Evolutionary conservation across 2,888 invertebrate species (phyloP), one percentile per base, ranked within the genome.

Genomic region (Hybos culiciformis): DNA sequence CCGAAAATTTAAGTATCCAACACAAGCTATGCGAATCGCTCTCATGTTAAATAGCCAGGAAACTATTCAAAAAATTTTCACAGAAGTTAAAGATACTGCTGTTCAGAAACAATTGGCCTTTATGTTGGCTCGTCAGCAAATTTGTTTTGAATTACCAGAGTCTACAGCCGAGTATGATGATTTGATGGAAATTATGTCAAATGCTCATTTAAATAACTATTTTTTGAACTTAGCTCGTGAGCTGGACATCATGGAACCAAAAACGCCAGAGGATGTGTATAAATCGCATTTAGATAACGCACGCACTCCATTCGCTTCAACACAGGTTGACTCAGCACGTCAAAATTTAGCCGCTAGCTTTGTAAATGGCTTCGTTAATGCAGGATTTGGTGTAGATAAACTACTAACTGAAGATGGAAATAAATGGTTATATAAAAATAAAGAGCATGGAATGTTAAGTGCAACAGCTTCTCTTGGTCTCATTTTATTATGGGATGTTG

Each of bases 171-270:
- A 77, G 48, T 60, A 86, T 56, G 83, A 87, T 56, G 82, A 91
- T 54, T 67, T 93, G 12, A 74, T 77, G 50, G 91, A 90, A 55
- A 92, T 98, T 50, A 83, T 97, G 70, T 85, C 90, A 3, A 99
- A 98, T 68, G 80, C 86, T 2, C 84, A 93, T 56, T 74, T 98
- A 48, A 96, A 88, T 63, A 83, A 85, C 52, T 85, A 94, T 61
- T 99, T 96, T 65, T 70, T 91, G 24, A 87, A 85, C 54, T 71
- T 99, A 49, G 97, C 83, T 4, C 77, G 96, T 65, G 98, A 98
- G 80, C 74, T 98, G 55, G 98, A 99, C 63, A 94, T 98, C 51
- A 87, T 97, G 85, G 97, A 98, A 62, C 93, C 98, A 0, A 99
- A 99, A 70, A 84, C 88, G 1, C 98, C 98, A 0, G 97, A 99